Base-by-base conservation (phyloP, 2,113 vertebrate species). In the Hemibagrus wyckioides region DNA sequence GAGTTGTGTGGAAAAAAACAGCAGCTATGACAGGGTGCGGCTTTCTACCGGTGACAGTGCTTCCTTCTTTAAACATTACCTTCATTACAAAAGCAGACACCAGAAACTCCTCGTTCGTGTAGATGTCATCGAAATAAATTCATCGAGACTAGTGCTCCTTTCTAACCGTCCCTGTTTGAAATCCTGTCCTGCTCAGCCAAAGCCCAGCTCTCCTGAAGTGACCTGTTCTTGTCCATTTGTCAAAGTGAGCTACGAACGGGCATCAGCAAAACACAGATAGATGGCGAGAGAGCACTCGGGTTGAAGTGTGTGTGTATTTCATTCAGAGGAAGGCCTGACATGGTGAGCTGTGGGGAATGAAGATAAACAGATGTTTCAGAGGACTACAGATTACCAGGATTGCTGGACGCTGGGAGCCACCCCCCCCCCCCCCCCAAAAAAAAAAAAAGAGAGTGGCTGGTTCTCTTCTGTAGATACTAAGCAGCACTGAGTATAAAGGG, bases 221-320 rank as follows among this genome's bases (percentile, higher is more conserved):
- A 92, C 92, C 92, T 86, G 90, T 89, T 94, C 91, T 92, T 91
- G 91, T 93, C 83, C 93, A 95, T 95, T 94, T 94, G 93, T 95
- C 93, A 95, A 92, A 92, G 93, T 92, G 92, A 94, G 84, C 63
- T 76, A 85, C 67, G 17, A 80, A 87, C 44, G 36, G 85, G 54
- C 86, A 83, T 80, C 69, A 86, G 83, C 83, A 56, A 65, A 87
- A 85, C 89, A 90, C 88, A 92, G 94, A 93, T 88, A 91, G 92
- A 93, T 94, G 91, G 88, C 77, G 82, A n/a, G 61, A 83, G 82
- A 91, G 90, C 89, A 89, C 92, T 93, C 89, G 90, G 82, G 81
- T 92, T 91, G 92, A 92, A 93, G 92, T 88, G 90, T 90, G 91
- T 90, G 89, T 88, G 89, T 90, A 77, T 90, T 93, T 90, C 80